Percentiles rank a stretch among this genome's conserved stretches.
Conservation (phyloP, 1,140 invertebrate species). For the Apis florea region DNA sequence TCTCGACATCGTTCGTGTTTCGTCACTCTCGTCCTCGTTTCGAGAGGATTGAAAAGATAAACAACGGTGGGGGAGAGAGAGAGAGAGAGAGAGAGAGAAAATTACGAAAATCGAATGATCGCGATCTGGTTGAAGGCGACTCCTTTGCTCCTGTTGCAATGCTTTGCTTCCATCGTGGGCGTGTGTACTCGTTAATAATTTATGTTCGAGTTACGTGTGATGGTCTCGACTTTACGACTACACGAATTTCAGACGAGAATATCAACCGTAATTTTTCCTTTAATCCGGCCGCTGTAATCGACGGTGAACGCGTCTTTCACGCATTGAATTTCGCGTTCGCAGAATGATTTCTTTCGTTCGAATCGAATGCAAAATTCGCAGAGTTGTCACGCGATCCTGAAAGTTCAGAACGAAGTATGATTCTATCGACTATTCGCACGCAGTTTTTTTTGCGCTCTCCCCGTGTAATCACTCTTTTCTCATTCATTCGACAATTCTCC, state of each 20-base stretch:
- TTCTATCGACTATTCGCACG: too few species aligned
- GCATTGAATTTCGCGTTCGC: not conserved
- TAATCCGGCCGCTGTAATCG: constrained; percentile 4
- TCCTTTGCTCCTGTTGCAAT: not conserved
- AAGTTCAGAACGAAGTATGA: too few species aligned
- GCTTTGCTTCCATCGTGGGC: constrained; percentile 52
- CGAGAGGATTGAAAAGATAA: not conserved
- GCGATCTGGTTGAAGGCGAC: too few species aligned
- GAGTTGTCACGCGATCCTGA: not conserved
- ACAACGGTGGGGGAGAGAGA: too few species aligned
- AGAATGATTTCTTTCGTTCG: too few species aligned
- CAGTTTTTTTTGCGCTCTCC: too few species aligned
- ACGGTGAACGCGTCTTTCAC: not conserved
- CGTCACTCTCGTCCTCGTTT: not conserved
- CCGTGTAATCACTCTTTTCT: not conserved
- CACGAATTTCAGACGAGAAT: constrained; percentile 60
- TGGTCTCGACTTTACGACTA: constrained; percentile 46
- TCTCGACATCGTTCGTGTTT: too few species aligned
- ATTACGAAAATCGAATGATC: too few species aligned
- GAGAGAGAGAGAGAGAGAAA: too few species aligned
- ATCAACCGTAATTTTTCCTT: constrained; percentile 54
- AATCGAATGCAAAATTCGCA: not conserved
- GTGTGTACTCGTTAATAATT: constrained; percentile 66
- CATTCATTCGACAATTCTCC: constrained; percentile 19
- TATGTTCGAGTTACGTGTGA: constrained; percentile 59